Evolutionary conservation across 1,140 invertebrate genomes (phyloP).

Genomic region (Aphis gossypii): DNA sequence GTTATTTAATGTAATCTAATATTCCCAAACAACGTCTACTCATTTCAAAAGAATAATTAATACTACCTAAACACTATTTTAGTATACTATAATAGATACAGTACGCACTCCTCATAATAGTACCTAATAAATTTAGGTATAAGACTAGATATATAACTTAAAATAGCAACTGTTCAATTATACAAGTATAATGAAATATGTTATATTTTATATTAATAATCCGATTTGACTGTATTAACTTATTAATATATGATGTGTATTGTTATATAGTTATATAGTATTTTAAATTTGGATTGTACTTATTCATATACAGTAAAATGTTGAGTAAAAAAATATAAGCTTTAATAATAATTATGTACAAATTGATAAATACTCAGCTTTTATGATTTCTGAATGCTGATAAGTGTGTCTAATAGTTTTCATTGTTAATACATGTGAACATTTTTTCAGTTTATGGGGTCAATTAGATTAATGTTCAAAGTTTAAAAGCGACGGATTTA

Average conservation of each 20-base stretch:
- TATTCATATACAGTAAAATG: not conserved
- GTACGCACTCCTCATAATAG: too few species aligned
- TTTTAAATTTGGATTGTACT: not conserved
- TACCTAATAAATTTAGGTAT: not conserved
- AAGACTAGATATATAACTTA: not conserved
- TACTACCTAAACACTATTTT: not conserved
- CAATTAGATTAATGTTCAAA: slow-evolving; percentile 37
- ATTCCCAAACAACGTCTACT: not conserved
- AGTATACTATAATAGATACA: not conserved
- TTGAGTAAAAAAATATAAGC: not conserved
- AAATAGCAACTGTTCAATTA: too few species aligned
- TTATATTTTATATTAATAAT: not conserved
- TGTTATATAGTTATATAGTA: not conserved
- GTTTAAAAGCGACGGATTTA: slow-evolving; percentile 10
- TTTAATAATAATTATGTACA: not conserved
- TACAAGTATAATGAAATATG: not conserved
- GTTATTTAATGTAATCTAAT: not conserved
- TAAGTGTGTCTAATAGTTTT: not conserved
- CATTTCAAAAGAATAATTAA: not conserved
- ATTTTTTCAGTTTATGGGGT: not conserved
- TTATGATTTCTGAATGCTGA: too few species aligned
- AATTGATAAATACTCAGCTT: not conserved
- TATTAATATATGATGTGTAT: not conserved
- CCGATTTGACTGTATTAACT: not conserved
- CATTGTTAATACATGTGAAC: not conserved